A percentile compares a stretch with the other conserved stretches of the same genome.
These are phyloP conservation scores for Neopelma chrysocephalum DNA, from an alignment of 2,797 vertebrate species.

Conservation along the genomic window DNA sequence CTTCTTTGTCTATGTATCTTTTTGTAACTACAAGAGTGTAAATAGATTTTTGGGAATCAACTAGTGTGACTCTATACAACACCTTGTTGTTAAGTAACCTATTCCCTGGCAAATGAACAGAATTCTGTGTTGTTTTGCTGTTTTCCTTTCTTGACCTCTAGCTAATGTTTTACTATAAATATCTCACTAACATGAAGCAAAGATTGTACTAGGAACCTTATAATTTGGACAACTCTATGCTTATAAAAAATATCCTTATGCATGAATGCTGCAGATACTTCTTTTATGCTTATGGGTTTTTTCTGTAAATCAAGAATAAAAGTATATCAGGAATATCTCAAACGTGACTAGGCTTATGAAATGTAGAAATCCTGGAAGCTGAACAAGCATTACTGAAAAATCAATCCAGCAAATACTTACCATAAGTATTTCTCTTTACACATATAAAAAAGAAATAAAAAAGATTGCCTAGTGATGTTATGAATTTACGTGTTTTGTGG, in stretches of 20 bases:
- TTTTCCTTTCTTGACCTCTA: neutral
- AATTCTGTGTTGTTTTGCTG: neutral
- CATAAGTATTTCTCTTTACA: neutral
- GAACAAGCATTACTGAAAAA: neutral
- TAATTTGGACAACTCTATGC: neutral
- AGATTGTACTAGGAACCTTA: neutral
- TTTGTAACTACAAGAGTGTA: neutral
- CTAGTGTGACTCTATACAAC: neutral
- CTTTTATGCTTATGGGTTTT: fast-evolving
- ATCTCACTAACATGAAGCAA: neutral
- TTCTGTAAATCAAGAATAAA: neutral
- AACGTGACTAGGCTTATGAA: neutral
- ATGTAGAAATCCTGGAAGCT: neutral
- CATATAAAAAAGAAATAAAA: neutral
- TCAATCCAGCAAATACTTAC: neutral
- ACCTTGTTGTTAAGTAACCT: neutral
- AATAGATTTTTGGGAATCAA: neutral
- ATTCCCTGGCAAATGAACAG: neutral
- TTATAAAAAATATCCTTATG: neutral
- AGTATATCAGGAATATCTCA: neutral
- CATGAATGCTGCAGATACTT: neutral
- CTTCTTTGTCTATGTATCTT: neutral
- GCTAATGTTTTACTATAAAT: neutral
- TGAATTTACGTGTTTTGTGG: neutral
- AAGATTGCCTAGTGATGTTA: neutral